A percentile compares a stretch with the other conserved stretches of the same genome.
Evolutionary conservation across 2,797 vertebrate species (phyloP).

Genomic region (Vespertilio murinus): DNA sequence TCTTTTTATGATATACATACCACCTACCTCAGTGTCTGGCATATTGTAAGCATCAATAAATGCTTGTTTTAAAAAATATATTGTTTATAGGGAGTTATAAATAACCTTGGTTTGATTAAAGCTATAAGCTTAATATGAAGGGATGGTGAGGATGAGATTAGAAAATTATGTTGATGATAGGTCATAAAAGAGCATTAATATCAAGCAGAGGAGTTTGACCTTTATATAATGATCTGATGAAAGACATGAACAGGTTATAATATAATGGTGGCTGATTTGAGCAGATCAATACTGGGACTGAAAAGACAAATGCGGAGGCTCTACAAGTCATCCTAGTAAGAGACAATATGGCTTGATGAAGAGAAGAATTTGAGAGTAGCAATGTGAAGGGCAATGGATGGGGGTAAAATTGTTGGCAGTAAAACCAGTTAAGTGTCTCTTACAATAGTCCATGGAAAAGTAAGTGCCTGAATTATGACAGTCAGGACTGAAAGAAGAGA

Average conservation of each 20-base stretch:
- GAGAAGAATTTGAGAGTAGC: not conserved
- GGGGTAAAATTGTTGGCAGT: not conserved
- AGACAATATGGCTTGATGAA: not conserved
- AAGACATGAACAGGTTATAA: not conserved
- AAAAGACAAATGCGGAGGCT: not conserved
- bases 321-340: not conserved
- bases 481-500: not conserved
- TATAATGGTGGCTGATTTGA: not conserved
- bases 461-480: not conserved
- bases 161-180: not conserved
- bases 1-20: not conserved
- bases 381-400: not conserved
- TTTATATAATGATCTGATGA: not conserved
- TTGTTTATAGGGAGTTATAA: not conserved
- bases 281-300: not conserved
- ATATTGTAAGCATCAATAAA: not conserved
- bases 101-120: conserved; percentile 21
- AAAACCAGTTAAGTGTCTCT: not conserved
- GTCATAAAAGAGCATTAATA: not conserved
- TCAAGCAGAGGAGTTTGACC: not conserved
- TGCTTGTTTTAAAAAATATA: not conserved
- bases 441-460: not conserved
- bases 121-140: not conserved
- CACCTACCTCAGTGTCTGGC: not conserved
- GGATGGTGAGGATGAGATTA: not conserved